Percentiles rank a stretch among this genome's conserved stretches.
Evolutionary conservation across 1,140 invertebrate genomes (phyloP).

Genomic region (Caenorhabditis briggsae): DNA sequence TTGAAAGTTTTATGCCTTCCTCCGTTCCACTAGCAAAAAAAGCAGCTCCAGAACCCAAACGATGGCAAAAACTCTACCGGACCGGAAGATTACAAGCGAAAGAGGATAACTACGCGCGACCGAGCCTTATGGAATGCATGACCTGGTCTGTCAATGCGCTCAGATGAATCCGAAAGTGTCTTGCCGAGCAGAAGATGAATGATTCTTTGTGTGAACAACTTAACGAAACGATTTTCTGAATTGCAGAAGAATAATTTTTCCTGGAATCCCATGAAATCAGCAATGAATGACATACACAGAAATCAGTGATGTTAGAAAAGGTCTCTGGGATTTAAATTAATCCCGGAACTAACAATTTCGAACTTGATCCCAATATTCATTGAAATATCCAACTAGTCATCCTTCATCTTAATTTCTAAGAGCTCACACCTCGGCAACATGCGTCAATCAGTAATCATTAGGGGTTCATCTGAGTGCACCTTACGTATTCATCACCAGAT

Average conservation of each 20-base stretch:
- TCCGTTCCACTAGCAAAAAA: not conserved
- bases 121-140: conserved; percentile 55
- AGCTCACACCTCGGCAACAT: conserved; percentile 10
- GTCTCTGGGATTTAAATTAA: no score
- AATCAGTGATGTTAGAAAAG: no score
- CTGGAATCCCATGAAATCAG: no score
- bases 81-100: conserved; percentile 40
- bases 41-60: not conserved
- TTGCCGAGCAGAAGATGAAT: conserved; percentile 41
- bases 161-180: conserved; percentile 53
- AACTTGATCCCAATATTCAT: no score
- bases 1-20: not conserved
- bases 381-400: no score
- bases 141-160: conserved; percentile 53
- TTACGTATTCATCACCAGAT: conserved; percentile 9
- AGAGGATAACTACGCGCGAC: conserved; percentile 51
- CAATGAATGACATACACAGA: no score
- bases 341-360: no score
- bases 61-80: conserved; percentile 40
- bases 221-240: conserved; percentile 2
- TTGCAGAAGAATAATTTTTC: not conserved
- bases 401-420: not conserved
- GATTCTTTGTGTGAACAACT: conserved; percentile 30
- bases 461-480: not conserved
- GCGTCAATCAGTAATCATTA: conserved; percentile 1